phyloP scores from a whole-genome alignment of 2,113 vertebrate genomes.

The Aythya baeri region DNA sequence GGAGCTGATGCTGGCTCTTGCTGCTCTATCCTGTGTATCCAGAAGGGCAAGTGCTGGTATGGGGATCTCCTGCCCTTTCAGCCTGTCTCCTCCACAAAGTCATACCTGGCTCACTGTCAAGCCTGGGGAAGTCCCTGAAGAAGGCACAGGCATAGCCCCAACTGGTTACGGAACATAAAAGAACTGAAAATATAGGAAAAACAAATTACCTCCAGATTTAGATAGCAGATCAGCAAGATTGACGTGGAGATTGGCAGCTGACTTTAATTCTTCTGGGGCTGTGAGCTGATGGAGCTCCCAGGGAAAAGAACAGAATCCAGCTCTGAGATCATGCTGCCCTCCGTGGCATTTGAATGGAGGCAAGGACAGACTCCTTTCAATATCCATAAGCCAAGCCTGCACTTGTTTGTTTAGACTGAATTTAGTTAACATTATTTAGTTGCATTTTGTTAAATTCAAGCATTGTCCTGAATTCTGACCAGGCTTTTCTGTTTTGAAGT shows the following conservation, averaged over 20 bases:
- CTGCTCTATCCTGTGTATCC: not conserved
- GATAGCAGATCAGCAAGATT: not conserved
- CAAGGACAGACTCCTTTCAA: not conserved
- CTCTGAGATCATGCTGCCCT: not conserved
- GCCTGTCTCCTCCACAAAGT: not conserved
- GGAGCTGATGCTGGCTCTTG: not conserved
- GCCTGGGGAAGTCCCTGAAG: not conserved
- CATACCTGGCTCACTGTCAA: not conserved
- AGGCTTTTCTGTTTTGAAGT: not conserved
- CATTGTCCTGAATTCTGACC: not conserved
- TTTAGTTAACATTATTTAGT: not conserved
- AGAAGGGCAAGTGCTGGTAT: not conserved
- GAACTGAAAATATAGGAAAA: not conserved
- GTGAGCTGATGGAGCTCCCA: not conserved
- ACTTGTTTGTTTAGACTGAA: not conserved
- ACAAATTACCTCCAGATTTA: not conserved
- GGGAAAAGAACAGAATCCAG: not conserved
- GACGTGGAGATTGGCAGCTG: not conserved
- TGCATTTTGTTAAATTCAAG: not conserved
- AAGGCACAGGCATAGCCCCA: not conserved
- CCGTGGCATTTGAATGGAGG: not conserved
- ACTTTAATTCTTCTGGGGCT: not conserved
- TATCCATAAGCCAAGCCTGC: not conserved
- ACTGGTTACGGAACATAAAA: not conserved
- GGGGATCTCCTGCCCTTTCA: not conserved